Percentiles rank a stretch among this genome's conserved stretches.
Evolutionary conservation across 2,888 invertebrate species (phyloP).

Genomic region (Ormia ochracea): DNA sequence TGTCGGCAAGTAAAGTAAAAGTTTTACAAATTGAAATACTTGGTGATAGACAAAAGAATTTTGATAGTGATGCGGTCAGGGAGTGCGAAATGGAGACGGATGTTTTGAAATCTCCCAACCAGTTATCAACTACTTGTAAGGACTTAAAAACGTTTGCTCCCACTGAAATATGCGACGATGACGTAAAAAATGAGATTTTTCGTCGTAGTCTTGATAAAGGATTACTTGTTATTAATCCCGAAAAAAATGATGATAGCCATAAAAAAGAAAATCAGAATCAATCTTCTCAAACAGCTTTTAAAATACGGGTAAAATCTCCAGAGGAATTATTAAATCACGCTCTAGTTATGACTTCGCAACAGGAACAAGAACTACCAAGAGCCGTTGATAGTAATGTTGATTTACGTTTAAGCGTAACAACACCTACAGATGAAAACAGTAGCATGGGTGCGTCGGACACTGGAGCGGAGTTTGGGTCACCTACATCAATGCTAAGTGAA

Average conservation of each 20-base stretch:
- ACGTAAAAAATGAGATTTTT: neutral
- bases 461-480: conserved; percentile 69
- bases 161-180: neutral
- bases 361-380: conserved; percentile 9
- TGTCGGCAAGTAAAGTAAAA: neutral
- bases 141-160: neutral
- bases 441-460: conserved; percentile 67
- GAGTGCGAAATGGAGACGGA: neutral
- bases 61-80: neutral
- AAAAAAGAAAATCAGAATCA: neutral
- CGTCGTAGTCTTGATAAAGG: neutral
- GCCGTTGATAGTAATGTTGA: conserved; percentile 24
- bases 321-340: conserved; percentile 17
- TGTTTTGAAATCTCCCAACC: neutral
- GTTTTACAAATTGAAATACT: neutral
- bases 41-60: neutral
- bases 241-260: neutral
- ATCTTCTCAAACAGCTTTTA: conserved; percentile 7
- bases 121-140: neutral
- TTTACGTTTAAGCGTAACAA: conserved; percentile 25
- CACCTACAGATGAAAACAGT: conserved; percentile 67
- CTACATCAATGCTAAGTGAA: conserved; percentile 68
- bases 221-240: neutral
- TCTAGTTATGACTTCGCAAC: neutral
- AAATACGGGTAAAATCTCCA: conserved; percentile 44